Evolutionary conservation across 2,888 invertebrate genomes (phyloP).

Genomic region (Eumacrocentrus americanus): DNA sequence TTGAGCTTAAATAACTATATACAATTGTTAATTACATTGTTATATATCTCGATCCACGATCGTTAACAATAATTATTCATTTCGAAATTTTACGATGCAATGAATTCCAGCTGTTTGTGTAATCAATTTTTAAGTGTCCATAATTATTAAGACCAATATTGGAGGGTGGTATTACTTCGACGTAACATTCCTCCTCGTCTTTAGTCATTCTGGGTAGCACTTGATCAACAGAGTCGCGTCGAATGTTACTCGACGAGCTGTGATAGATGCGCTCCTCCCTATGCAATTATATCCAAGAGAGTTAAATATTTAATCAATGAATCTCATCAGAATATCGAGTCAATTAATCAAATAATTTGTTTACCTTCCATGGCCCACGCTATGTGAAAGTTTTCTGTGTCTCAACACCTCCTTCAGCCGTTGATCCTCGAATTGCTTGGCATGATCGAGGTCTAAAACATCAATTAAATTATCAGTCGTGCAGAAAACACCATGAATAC

Average conservation of each 20-base stretch:
- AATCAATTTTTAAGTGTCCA: constrained; percentile 81
- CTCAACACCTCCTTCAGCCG: constrained; percentile 44
- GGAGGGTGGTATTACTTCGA: constrained; percentile 61
- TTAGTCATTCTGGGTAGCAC: constrained; percentile 23
- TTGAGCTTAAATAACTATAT: neutral
- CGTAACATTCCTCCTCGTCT: constrained; percentile 37
- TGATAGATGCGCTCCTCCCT: constrained; percentile 46
- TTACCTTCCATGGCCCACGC: constrained; percentile 41
- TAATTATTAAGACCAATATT: constrained; percentile 78
- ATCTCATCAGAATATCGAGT: no score
- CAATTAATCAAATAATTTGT: constrained; percentile 20
- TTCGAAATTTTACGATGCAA: constrained; percentile 76
- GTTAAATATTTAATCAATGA: no score
- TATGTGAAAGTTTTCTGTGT: constrained; percentile 41
- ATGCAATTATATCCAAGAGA: neutral
- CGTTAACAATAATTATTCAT: constrained; percentile 44
- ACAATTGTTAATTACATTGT: neutral
- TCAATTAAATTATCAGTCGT: constrained; percentile 1
- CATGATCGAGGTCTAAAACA: constrained; percentile 45
- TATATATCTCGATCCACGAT: neutral
- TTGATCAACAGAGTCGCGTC: constrained; percentile 40
- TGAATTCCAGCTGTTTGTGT: constrained; percentile 83
- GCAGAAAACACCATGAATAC: neutral
- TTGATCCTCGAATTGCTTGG: constrained; percentile 43
- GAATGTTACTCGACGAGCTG: constrained; percentile 39